These are phyloP conservation scores for Actinemys pallida DNA, from an alignment of 2,113 vertebrate species.

Conservation along the genomic window DNA sequence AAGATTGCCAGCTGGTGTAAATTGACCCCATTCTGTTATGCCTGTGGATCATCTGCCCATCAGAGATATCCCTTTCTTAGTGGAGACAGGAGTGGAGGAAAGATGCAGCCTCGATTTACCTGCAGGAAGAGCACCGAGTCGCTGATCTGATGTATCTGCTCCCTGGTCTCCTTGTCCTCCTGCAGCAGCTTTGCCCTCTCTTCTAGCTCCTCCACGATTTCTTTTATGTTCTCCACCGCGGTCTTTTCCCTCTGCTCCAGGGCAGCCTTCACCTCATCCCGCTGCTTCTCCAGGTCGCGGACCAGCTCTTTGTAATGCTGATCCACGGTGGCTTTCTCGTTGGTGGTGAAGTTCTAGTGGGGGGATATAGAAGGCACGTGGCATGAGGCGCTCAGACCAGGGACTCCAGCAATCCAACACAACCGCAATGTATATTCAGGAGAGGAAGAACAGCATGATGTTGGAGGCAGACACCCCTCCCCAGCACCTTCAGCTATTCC, in stretches of 20 bases:
- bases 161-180: constrained; percentile 83
- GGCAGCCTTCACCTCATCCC: constrained; percentile 81
- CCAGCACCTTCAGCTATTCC: no score
- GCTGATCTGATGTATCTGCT: constrained; percentile 84
- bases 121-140: constrained; percentile 85
- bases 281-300: constrained; percentile 83
- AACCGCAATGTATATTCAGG: no score
- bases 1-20: background rate
- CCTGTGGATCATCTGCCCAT: background rate
- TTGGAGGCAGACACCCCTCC: no score
- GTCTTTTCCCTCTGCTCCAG: constrained; percentile 83
- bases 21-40: accelerated
- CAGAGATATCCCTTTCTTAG: background rate
- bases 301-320: constrained; percentile 85
- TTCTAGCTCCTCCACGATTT: constrained; percentile 82
- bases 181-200: constrained; percentile 81
- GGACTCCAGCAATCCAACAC: background rate
- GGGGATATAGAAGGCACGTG: background rate
- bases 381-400: background rate
- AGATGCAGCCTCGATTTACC: constrained; percentile 48
- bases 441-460: no score
- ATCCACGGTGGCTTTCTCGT: constrained; percentile 83
- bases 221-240: constrained; percentile 80
- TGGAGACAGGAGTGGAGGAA: accelerated
- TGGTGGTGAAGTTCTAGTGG: constrained; percentile 82